Evolutionary conservation across 1,140 invertebrate genomes (phyloP).

Genomic region (Nephotettix cincticeps): DNA sequence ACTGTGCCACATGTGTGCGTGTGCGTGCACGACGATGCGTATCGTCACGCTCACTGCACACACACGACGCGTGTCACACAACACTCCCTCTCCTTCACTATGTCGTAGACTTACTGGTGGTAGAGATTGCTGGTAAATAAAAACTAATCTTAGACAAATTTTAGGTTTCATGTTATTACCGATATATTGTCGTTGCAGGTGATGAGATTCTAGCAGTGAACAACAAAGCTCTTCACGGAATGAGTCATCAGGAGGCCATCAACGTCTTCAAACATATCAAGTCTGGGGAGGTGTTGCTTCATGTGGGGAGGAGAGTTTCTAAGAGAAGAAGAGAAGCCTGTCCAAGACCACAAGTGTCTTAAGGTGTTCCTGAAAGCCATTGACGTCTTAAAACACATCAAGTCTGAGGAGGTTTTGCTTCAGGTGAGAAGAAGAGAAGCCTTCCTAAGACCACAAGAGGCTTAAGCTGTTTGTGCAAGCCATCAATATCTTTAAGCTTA

Average conservation of each 20-base stretch:
- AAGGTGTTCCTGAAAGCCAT: conserved; percentile 68
- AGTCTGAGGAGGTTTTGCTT: conserved; percentile 79
- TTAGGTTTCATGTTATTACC: too few species aligned
- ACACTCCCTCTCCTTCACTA: too few species aligned
- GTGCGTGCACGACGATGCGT: not conserved
- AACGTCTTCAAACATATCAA: conserved; percentile 87
- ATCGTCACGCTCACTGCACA: not conserved
- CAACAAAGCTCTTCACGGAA: conserved; percentile 73
- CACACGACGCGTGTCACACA: too few species aligned
- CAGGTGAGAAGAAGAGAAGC: conserved; percentile 68
- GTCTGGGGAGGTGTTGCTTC: conserved; percentile 78
- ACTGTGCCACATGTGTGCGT: not conserved
- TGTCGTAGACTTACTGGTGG: too few species aligned
- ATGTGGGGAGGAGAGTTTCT: conserved; percentile 66
- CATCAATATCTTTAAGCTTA: conserved; percentile 84
- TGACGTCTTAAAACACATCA: conserved; percentile 84
- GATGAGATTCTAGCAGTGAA: conserved; percentile 93
- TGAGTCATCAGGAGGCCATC: conserved; percentile 88
- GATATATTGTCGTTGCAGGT: conserved; percentile 59
- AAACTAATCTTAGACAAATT: too few species aligned
- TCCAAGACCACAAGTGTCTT: conserved; percentile 43
- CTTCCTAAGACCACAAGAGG: conserved; percentile 43
- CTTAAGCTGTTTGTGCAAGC: conserved; percentile 49
- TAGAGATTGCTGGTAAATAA: too few species aligned
- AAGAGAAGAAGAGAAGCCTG: conserved; percentile 47